Base-by-base conservation (phyloP, 2,888 invertebrate genomes). In the Brassicogethes aeneus region DNA sequence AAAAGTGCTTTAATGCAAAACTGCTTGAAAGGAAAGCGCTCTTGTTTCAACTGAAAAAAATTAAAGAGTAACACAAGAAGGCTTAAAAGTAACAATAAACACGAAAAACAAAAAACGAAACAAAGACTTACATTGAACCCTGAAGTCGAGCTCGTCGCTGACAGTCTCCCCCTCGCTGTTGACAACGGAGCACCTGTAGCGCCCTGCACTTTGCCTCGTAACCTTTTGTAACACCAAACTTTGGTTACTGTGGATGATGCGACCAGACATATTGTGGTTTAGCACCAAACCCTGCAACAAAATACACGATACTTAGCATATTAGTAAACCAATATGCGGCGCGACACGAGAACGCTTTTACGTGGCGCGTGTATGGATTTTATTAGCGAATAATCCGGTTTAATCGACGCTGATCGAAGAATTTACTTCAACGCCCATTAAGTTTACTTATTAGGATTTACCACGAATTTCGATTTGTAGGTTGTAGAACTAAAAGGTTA, bases 221-320 rank as follows among this genome's bases (percentile, higher is more conserved):
- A 92, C 89, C 70, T 84, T 85, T 70, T 92, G 92, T 61, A 92
- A 77, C 47, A 92, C 92, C 53, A 92, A 75, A 65, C 90, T 90
- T 71, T 92, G 90, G 75, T 91, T 91, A 68, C 89, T 89, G 67
- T 88, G 82, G 63, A 92, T 88, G 56, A 92, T 84, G 48, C 90
- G 79, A 40, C 89, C 87, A 35, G 87, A 82, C 57, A 85, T 82
- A 70, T 92, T 91, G 72, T 91, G 89, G 55, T 82, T 84, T 57
- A 92, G 70, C 47, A 83, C 72, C 39, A 80, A 74, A 47, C 84
- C 86, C 90, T 90, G 75, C 17, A 72, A 74, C 51, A 57, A 56
- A 51, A 55, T 33, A 49, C 32, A 29, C 23, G 12, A 16, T 35
- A 47, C 42, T 43, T 41, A 34, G 31, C 34, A 33, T 16, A 33